Evolutionary conservation across 2,113 vertebrate genomes (phyloP).

Genomic region (Bothrops jararaca): DNA sequence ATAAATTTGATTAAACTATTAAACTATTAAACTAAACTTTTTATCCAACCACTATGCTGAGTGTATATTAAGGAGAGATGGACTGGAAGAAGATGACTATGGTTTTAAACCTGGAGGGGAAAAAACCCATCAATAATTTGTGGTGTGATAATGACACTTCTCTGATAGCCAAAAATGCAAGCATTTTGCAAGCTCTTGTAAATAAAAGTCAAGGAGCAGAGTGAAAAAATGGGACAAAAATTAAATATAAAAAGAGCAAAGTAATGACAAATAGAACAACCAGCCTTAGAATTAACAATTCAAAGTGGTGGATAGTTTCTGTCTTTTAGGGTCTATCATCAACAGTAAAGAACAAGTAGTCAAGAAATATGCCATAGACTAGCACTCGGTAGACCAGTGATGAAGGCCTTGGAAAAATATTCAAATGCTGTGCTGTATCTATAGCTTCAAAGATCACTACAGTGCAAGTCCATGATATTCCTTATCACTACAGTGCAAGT

Average conservation of each 20-base stretch:
- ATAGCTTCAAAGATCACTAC: neutral
- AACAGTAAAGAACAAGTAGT: neutral
- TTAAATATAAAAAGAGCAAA: neutral
- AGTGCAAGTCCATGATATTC: neutral
- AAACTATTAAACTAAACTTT: no score
- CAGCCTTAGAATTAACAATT: neutral
- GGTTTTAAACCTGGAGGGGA: neutral
- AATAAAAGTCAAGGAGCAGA: neutral
- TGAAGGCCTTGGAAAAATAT: neutral
- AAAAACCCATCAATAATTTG: neutral
- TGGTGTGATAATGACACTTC: neutral
- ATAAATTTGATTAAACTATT: no score
- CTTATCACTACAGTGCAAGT: neutral
- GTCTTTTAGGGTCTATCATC: neutral
- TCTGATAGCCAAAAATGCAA: neutral
- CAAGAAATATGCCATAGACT: neutral
- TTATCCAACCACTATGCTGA: neutral
- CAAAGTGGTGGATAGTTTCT: neutral
- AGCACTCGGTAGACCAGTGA: neutral
- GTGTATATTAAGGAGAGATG: neutral
- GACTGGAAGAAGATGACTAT: neutral
- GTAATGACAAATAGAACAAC: neutral
- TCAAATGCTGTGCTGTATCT: neutral
- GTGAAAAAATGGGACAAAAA: neutral
- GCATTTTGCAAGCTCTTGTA: neutral